Base-by-base conservation (phyloP, 64 coral and sea anemone genomes). In the Acropora yongei region DNA sequence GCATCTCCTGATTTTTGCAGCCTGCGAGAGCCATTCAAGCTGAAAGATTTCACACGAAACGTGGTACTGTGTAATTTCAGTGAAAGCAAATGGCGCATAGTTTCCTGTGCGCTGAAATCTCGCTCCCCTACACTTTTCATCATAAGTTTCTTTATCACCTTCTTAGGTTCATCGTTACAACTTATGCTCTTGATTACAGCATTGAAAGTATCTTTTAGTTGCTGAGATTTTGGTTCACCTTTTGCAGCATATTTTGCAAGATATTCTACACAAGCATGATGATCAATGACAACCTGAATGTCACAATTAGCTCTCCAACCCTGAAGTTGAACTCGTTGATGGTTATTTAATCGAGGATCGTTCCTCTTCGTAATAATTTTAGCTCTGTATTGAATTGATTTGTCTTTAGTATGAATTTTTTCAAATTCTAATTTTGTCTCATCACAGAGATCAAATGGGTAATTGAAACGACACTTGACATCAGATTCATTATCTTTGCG, bases 41-140 rank as follows among this genome's bases (percentile, higher is more conserved):
- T 87, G 60, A 87, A 88, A 88, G 83, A 80, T 43, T 79, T 79
- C 8, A 93, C 72, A 93, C 80, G 7, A 82, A 87, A 91, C 17
- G 78, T 82, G 47, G 84, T 88, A 72, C 91, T 93, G 20, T 93
- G 76, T 73, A 93, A 88, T 80, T 89, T 89, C 8, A 89, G 74
- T 89, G 73, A 89, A 46, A 89, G 41, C 42, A 77, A 41, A 48
- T 63, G 83, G 14, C 87, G 83, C 91, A 42, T 40, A 40, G 91
- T 93, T 93, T 93, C 91, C 87, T 93, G 81, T 8, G 91, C 91
- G 78, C 74, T 93, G 49, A 78, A 93, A 87, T 86, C 82, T 87
- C 90, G 14, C 18, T 92, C 82, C 50, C 91, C 80, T 13, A 92
- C 2, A 77, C 69, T 78, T 86, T 85, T 92, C 71, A 92, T 92